Conservation (phyloP, 92 coral and sea anemone genomes). For the Paragorgia papillata region DNA sequence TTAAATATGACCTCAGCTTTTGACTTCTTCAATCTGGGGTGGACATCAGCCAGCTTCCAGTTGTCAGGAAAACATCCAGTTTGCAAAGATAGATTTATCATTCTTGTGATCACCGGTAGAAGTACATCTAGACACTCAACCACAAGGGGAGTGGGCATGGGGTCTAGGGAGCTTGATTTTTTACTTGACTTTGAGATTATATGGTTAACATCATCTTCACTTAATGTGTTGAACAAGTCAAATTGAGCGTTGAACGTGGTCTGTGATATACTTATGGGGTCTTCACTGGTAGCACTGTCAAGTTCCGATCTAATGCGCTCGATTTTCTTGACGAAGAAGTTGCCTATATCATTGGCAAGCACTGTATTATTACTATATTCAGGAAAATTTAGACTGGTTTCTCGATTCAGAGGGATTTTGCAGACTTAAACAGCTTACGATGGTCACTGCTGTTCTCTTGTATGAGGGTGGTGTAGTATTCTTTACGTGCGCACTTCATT, state of each 20-base stretch:
- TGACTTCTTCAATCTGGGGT: conserved; percentile 55
- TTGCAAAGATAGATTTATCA: no score
- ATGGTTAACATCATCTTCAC: conserved; percentile 37
- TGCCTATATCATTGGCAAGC: conserved; percentile 58
- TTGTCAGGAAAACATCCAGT: conserved; percentile 48
- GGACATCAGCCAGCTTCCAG: conserved; percentile 59
- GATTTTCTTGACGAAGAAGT: conserved; percentile 36
- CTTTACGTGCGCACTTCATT: conserved; percentile 39
- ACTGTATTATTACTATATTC: conserved; percentile 36
- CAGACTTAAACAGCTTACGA: conserved; percentile 57
- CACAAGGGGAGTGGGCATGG: conserved; percentile 57
- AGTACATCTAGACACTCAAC: conserved; percentile 55
- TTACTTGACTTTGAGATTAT: conserved; percentile 36
- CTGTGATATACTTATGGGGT: no score
- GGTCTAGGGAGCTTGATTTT: no score
- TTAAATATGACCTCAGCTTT: conserved; percentile 48
- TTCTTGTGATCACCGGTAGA: no score
- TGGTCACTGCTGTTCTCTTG: conserved; percentile 53
- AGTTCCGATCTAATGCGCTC: conserved; percentile 41
- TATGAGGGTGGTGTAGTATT: conserved; percentile 48
- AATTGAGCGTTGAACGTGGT: background rate
- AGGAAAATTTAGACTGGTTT: conserved; percentile 40
- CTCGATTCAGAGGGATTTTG: conserved; percentile 48
- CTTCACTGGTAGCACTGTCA: conserved; percentile 31
- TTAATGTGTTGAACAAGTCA: background rate